phyloP scores from a whole-genome alignment of 2,113 vertebrate genomes.

The Malurus elegans region DNA sequence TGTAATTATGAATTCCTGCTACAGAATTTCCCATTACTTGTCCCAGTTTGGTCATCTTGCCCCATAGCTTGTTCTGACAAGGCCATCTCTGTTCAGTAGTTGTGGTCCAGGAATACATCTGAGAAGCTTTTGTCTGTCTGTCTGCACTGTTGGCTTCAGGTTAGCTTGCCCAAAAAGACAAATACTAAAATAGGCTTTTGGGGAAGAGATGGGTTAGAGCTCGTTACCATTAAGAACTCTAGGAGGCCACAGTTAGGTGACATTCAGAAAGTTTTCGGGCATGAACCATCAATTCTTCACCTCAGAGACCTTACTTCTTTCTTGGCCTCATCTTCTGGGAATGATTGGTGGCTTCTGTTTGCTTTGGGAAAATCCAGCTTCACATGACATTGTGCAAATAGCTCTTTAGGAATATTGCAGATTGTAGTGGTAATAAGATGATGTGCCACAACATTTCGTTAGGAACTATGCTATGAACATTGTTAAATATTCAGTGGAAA shows the following conservation, averaged over 20 bases:
- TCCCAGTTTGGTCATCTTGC: not conserved
- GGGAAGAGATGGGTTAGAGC: not conserved
- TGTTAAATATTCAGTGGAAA: not conserved
- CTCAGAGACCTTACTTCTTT: not conserved
- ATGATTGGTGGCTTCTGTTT: not conserved
- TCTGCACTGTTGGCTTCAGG: not conserved
- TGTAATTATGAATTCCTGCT: not conserved
- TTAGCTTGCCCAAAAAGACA: not conserved
- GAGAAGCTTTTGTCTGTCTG: not conserved
- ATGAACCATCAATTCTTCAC: fast-evolving
- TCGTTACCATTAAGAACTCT: not conserved
- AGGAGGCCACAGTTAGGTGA: not conserved
- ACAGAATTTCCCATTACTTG: not conserved
- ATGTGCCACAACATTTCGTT: not conserved
- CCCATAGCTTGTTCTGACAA: not conserved
- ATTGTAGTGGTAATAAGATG: not conserved
- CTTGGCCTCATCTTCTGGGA: not conserved
- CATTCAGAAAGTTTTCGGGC: not conserved
- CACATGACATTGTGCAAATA: not conserved
- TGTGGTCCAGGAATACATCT: not conserved
- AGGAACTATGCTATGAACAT: not conserved
- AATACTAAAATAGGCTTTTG: not conserved
- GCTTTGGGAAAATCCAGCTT: not conserved
- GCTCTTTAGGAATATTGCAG: not conserved
- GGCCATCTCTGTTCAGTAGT: not conserved